Evolutionary conservation across 2,797 vertebrate species (phyloP).

Genomic region (Etheostoma perlongum): DNA sequence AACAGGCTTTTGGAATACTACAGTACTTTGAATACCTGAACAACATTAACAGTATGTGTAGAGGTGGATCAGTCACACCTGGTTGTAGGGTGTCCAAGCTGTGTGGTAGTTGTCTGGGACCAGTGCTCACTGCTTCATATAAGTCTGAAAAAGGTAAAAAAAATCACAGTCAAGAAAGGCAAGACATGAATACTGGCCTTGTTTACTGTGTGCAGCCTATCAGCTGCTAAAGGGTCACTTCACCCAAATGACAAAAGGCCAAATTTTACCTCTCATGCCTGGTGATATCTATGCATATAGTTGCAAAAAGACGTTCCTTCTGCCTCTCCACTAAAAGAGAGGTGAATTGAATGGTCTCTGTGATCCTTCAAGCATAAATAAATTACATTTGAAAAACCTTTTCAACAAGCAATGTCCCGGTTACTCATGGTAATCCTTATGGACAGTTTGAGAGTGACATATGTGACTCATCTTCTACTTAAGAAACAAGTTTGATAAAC

Average conservation of each 20-base stretch:
- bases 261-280: too few relatives aligned
- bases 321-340: too few relatives aligned
- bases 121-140: conserved; percentile 53
- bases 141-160: conserved; percentile 65
- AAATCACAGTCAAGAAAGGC: background rate
- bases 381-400: background rate
- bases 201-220: background rate
- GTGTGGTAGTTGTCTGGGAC: conserved; percentile 33
- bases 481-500: background rate
- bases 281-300: background rate
- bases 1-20: background rate
- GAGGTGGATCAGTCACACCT: conserved; percentile 61
- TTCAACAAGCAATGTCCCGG: background rate
- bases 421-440: background rate
- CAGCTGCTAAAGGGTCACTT: background rate
- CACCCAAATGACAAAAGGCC: background rate
- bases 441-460: background rate
- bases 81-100: conserved; percentile 11
- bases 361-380: background rate
- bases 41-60: background rate
- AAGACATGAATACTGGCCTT: background rate
- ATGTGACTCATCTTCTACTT: background rate
- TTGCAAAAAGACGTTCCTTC: background rate
- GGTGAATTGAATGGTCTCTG: too few relatives aligned
- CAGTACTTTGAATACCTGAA: conserved; percentile 14